These are phyloP conservation scores for Crotalus viridis DNA, from an alignment of 2,113 vertebrate genomes.

Conservation along the genomic window DNA sequence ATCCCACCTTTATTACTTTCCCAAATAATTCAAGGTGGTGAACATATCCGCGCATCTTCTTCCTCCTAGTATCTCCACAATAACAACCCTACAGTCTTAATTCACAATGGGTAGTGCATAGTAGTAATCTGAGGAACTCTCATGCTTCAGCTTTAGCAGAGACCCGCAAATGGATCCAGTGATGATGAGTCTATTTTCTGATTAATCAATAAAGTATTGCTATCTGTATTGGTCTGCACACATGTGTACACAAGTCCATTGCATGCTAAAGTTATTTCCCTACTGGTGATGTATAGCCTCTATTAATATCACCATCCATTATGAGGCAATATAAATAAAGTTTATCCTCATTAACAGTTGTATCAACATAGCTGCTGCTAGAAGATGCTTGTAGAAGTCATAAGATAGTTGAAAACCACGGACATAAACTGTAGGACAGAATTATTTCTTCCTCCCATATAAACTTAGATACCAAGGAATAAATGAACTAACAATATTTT, in stretches of 20 bases:
- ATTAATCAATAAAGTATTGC: neutral
- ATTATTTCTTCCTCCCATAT: neutral
- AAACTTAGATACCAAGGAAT: neutral
- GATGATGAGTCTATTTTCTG: neutral
- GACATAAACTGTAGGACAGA: neutral
- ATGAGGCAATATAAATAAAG: neutral
- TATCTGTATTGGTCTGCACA: neutral
- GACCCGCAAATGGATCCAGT: neutral
- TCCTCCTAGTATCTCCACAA: neutral
- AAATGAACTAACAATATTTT: conserved; percentile 17
- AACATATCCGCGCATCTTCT: neutral
- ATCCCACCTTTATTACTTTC: neutral
- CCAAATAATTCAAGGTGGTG: neutral
- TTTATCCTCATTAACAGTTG: neutral
- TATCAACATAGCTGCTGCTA: neutral
- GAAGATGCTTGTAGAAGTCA: neutral
- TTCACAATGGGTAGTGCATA: neutral
- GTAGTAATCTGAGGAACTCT: neutral
- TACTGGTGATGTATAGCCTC: neutral
- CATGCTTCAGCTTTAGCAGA: neutral
- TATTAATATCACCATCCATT: neutral
- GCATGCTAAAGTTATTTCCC: neutral
- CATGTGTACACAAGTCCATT: neutral
- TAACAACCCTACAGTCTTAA: neutral
- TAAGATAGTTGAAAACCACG: neutral